A percentile compares a stretch with the other conserved stretches of the same genome.
Evolutionary conservation across 2,797 vertebrate genomes (phyloP).

Genomic region (Fundulus diaphanus): DNA sequence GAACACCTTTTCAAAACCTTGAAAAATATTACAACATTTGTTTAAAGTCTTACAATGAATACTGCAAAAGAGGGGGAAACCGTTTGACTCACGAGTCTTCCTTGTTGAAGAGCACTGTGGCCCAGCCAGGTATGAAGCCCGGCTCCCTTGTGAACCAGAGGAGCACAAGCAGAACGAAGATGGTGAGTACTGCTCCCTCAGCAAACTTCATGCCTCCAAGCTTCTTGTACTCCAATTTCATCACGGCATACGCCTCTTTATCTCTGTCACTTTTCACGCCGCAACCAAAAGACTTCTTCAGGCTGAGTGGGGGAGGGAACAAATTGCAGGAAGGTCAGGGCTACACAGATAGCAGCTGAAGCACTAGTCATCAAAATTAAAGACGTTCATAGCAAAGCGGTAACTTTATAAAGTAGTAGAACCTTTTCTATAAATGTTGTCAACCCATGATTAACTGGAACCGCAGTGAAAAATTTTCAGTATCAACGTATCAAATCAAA

Average conservation of each 20-base stretch:
- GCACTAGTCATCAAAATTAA: not conserved
- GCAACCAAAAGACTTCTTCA: conserved; percentile 89
- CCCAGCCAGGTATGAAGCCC: conserved; percentile 93
- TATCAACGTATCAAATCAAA: not conserved
- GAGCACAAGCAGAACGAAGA: conserved; percentile 86
- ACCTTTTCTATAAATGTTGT: not conserved
- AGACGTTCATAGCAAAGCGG: not conserved
- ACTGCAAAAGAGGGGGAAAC: not conserved
- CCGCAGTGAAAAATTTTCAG: not conserved
- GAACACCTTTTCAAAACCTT: no score
- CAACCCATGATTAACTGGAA: not conserved
- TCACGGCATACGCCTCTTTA: conserved; percentile 78
- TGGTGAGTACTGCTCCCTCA: conserved; percentile 79
- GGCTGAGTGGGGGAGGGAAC: conserved; percentile 78
- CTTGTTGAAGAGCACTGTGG: conserved; percentile 80
- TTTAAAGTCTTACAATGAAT: not conserved
- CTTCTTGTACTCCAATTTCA: conserved; percentile 81
- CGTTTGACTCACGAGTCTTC: conserved; percentile 75
- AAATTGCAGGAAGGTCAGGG: not conserved
- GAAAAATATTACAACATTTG: not conserved
- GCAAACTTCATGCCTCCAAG: conserved; percentile 88
- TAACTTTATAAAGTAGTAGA: no score
- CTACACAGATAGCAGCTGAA: not conserved
- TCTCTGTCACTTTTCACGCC: conserved; percentile 63
- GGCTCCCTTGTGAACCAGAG: conserved; percentile 96